These are phyloP conservation scores for Albula glossodonta DNA, from an alignment of 2,113 vertebrate species.

Conservation along the genomic window DNA sequence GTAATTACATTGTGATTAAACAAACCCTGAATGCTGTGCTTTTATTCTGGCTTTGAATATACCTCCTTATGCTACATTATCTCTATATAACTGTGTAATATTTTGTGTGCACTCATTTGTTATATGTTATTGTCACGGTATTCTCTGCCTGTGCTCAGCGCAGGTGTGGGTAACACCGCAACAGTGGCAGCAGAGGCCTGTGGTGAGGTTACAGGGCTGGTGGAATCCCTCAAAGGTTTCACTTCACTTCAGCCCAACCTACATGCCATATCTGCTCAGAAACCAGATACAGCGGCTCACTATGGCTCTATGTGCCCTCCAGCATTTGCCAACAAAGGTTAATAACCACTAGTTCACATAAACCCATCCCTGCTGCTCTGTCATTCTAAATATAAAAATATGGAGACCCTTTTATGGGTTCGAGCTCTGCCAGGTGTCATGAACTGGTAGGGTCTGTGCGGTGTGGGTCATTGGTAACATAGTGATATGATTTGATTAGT, in stretches of 20 bases:
- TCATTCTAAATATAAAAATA: not conserved
- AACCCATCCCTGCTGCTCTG: not conserved
- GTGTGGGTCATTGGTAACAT: no score
- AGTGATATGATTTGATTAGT: not conserved
- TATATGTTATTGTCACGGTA: no score
- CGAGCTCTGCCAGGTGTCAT: no score
- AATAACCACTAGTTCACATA: not conserved
- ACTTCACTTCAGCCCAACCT: not conserved
- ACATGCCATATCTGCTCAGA: not conserved
- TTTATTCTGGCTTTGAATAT: no score
- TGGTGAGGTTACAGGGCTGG: not conserved
- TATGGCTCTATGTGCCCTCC: constrained; percentile 8
- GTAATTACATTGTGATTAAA: no score
- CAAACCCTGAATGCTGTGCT: no score
- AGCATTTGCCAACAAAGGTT: constrained; percentile 9
- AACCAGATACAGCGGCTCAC: not conserved
- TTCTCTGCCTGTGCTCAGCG: no score
- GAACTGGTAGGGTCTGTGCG: no score
- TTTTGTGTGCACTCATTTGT: no score
- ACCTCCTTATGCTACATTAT: no score
- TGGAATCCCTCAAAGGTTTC: not conserved
- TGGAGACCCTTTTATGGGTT: no score
- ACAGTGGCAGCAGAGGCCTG: not conserved
- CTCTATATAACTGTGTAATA: not conserved
- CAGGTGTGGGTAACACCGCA: no score